These are phyloP conservation scores for Hippoglossus stenolepis DNA, from an alignment of 2,113 vertebrate species.

Conservation along the genomic window DNA sequence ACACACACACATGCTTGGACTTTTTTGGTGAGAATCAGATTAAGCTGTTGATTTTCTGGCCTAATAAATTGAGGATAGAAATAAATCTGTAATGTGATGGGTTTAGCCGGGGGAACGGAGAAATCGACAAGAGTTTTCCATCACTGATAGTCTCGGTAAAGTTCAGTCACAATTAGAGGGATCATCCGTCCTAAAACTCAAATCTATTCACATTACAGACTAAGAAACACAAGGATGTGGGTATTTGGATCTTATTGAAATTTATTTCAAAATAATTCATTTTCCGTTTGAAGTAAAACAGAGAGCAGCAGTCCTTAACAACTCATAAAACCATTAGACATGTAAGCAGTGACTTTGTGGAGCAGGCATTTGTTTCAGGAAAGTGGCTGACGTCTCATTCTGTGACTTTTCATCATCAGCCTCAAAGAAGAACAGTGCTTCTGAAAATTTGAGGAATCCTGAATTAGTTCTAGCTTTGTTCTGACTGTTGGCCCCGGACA, in stretches of 20 bases:
- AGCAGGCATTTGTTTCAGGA: too few relatives aligned
- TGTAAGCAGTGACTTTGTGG: too few relatives aligned
- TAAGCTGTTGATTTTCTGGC: conserved; percentile 57
- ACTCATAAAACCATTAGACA: too few relatives aligned
- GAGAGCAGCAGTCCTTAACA: too few relatives aligned
- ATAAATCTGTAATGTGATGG: conserved; percentile 57
- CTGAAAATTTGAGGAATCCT: too few relatives aligned
- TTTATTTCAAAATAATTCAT: too few relatives aligned
- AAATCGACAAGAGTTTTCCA: conserved; percentile 17
- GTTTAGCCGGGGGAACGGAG: background rate
- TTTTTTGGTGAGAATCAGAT: conserved; percentile 19
- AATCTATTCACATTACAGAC: background rate
- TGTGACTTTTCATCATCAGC: background rate
- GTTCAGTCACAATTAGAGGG: conserved; percentile 10
- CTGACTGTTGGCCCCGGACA: background rate
- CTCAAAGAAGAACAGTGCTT: background rate
- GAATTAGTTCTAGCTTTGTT: too few relatives aligned
- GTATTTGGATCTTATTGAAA: too few relatives aligned
- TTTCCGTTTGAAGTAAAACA: too few relatives aligned
- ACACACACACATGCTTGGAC: conserved; percentile 1
- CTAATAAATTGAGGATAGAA: conserved; percentile 43
- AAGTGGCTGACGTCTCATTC: too few relatives aligned
- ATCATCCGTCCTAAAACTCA: background rate
- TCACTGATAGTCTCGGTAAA: conserved; percentile 15
- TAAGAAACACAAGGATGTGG: too few relatives aligned